Conservation (phyloP, 2,113 vertebrate genomes). For the Clarias magur region DNA sequence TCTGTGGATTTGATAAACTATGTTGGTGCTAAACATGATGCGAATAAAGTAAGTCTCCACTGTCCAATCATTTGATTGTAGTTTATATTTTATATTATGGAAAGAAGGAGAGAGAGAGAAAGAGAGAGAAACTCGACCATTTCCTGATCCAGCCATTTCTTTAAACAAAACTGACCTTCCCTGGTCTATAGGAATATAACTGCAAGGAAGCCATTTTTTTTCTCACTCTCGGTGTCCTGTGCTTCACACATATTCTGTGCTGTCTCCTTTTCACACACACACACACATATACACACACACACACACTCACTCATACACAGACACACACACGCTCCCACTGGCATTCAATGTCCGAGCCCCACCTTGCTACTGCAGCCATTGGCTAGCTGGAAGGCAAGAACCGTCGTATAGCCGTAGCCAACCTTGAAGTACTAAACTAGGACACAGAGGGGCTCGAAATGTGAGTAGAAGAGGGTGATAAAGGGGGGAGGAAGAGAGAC, state of each 20-base stretch:
- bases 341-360: constrained; percentile 61
- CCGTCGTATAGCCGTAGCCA: constrained; percentile 73
- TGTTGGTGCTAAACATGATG: not conserved
- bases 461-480: constrained; percentile 58
- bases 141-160: constrained; percentile 26
- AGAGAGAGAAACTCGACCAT: not conserved
- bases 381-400: constrained; percentile 70
- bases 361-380: constrained; percentile 67
- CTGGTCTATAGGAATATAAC: constrained; percentile 9
- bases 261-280: not conserved
- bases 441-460: constrained; percentile 73
- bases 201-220: constrained; percentile 4
- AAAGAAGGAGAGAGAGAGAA: too few relatives aligned
- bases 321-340: constrained; percentile 21
- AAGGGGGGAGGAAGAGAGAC: constrained; percentile 42
- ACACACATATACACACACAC: constrained; percentile 8
- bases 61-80: not conserved
- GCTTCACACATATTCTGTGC: constrained; percentile 4
- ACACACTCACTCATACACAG: constrained; percentile 20
- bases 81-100: too few relatives aligned
- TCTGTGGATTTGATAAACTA: not conserved
- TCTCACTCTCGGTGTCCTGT: not conserved
- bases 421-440: constrained; percentile 79
- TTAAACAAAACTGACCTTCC: constrained; percentile 31
- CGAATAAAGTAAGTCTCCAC: too few relatives aligned